Evolutionary conservation across 2,797 vertebrate genomes (phyloP), one percentile per base, ranked within the genome.

Genomic region (Meriones psammophilus): DNA sequence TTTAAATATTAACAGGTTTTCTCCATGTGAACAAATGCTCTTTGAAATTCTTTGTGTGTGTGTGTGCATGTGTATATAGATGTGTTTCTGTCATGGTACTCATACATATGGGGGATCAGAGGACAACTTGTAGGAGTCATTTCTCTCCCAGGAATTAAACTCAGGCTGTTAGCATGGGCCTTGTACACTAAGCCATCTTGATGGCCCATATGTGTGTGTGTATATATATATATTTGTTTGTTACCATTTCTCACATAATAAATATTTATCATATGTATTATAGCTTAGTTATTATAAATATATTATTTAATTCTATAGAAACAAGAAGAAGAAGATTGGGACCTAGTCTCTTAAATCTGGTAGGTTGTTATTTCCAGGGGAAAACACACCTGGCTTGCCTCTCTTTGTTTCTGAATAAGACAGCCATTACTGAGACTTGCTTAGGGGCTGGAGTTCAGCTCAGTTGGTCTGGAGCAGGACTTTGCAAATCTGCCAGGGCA

Each of bases 1-100:
- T 93, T 66, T 33, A 89, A 95, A 77, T 62, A 54, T 46, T 22
- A 54, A 81, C 68, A 84, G 42, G 66, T 66, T 96, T 42, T 64
- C 39, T 20, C 26, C 54, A 94, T 9, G 73, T 30, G 73, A 87
- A 81, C 18, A 87, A 64, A 74, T 60, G 8, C 17, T 77, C 30
- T 86, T 90, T n/a, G 56, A 88, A 73, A 64, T 77, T 90, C 6
- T 80, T 39, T 42, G 22, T 60, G 18, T 60, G 12, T 80, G 33
- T 26, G 24, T 5, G 8, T 13, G 36, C 4, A 3, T 10, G 30
- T 30, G 36, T 30, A 28, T 39, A 39, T 30, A 39, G 54, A 8
- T 80, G 33, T 39, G 78, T 36, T 33, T 39, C 56, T 39, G 78
- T 58, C n/a, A 15, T 2, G 12, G 78, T 50, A 80, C 42, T 42